phyloP scores from a whole-genome alignment of 2,888 invertebrate species.

The Alcis repandata region DNA sequence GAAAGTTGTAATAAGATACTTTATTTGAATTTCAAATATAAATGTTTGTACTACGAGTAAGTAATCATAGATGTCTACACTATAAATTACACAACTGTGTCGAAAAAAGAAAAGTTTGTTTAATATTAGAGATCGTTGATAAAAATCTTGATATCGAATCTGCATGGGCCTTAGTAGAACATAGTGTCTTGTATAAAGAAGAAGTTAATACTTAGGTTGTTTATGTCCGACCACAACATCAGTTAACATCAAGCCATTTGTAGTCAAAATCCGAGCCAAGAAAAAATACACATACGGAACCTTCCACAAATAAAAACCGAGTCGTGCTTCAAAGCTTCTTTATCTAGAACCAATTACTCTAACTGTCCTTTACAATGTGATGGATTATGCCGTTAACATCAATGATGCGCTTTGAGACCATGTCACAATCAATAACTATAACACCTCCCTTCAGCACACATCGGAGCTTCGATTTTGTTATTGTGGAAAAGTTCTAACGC shows the following conservation, averaged over 20 bases:
- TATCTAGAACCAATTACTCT: slow-evolving; percentile 35
- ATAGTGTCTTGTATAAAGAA: no score
- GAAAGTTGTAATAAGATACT: background rate
- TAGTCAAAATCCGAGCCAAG: background rate
- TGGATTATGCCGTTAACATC: slow-evolving; percentile 34
- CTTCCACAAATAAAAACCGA: background rate
- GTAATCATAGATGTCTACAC: no score
- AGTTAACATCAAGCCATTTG: background rate
- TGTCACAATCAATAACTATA: background rate
- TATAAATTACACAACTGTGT: no score
- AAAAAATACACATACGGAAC: slow-evolving; percentile 18
- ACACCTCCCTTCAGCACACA: background rate
- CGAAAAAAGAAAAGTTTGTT: no score
- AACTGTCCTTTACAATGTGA: slow-evolving; percentile 27
- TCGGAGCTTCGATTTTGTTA: background rate
- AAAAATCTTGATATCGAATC: no score
- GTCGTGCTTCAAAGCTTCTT: slow-evolving; percentile 21
- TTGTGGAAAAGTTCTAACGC: slow-evolving; percentile 15
- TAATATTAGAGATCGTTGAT: no score
- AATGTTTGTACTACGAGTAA: background rate
- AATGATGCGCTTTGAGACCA: slow-evolving; percentile 3
- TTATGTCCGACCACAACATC: no score
- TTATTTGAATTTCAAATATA: background rate
- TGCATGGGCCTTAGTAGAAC: no score
- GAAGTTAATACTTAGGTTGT: no score